phyloP scores from a whole-genome alignment of 2,113 vertebrate species.

The Periophthalmodon schlosseri region DNA sequence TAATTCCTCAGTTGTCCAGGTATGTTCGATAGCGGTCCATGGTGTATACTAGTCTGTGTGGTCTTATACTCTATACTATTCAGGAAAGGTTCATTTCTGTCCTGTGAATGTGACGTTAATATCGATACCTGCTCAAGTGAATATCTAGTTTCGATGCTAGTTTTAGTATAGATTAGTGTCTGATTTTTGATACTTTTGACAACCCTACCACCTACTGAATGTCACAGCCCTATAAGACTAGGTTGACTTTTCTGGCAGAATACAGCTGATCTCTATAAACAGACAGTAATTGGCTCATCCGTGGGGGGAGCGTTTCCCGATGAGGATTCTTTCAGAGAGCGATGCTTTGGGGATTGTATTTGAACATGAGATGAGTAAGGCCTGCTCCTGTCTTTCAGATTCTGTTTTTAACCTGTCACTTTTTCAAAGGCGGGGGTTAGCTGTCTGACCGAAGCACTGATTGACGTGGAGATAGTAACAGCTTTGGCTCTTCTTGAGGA shows the following conservation, averaged over 20 bases:
- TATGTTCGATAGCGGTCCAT: too few species aligned
- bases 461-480: conserved; percentile 26
- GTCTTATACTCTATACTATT: too few species aligned
- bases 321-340: conserved; percentile 24
- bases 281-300: conserved; percentile 31
- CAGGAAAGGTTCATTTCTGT: too few species aligned
- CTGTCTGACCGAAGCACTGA: conserved; percentile 21
- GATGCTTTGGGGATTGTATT: conserved; percentile 34
- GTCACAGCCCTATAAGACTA: conserved; percentile 23
- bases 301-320: conserved; percentile 22
- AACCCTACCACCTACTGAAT: conserved; percentile 28
- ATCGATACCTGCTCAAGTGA: too few species aligned
- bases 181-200: too few species aligned
- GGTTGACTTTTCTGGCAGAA: conserved; percentile 8
- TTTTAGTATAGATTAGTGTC: too few species aligned
- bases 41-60: too few species aligned
- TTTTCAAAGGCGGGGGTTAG: conserved; percentile 6
- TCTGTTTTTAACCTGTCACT: conserved; percentile 20
- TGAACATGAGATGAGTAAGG: conserved; percentile 24
- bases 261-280: conserved; percentile 30
- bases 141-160: too few species aligned
- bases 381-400: conserved; percentile 20
- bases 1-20: too few species aligned
- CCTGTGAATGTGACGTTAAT: too few species aligned
- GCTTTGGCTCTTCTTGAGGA: not conserved